Base-by-base conservation (phyloP, 2,888 invertebrate genomes). In the Ceriagrion tenellum region DNA sequence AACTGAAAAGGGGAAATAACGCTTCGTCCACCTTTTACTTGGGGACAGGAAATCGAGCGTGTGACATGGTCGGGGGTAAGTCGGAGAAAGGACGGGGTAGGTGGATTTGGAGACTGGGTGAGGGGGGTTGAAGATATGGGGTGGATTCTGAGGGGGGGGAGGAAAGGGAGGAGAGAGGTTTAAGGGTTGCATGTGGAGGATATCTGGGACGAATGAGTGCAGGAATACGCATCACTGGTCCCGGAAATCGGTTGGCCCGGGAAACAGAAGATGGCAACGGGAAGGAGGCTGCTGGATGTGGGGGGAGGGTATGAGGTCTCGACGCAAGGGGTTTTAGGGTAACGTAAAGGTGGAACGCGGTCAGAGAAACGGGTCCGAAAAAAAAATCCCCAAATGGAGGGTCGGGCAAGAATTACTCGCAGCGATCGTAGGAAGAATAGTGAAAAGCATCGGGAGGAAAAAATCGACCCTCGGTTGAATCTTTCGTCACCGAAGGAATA, bases 181-280 rank as follows among this genome's bases (percentile, higher is more conserved):
- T 59, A 91, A 30, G 91, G 89, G n/a, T n/a, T 69, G 93, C n/a
- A 93, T 59, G 59, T 16, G 93, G 74, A 47, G 63, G 69, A 93
- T 93, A 93, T 93, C 93, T 93, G 93, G 93, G 93, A 93, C 93
- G 69, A 93, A 93, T 69, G 93, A 93, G 93, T 47, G 40, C 26
- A 74, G 74, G 69, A 74, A 69, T 93, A 93, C 93, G 93, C 93
- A 55, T 93, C 93, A 55, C 93, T 93, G 93, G 93, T 13, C 93
- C 47, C 93, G 93, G 93, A 93, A 93, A 93, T 93, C 93, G 93
- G 63, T 74, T 74, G 93, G 47, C 63, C 93, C 63, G 69, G 55
- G 93, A 74, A 93, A 93, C 69, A 13, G 93, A 69, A 93, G 20
- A 20, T 59, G 59, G 20, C 10, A 20, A 20, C 4, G 13, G 59